Percentiles rank a stretch among this genome's conserved stretches.
Conservation (phyloP, 2,113 vertebrate species). For the Scopus umbretta region DNA sequence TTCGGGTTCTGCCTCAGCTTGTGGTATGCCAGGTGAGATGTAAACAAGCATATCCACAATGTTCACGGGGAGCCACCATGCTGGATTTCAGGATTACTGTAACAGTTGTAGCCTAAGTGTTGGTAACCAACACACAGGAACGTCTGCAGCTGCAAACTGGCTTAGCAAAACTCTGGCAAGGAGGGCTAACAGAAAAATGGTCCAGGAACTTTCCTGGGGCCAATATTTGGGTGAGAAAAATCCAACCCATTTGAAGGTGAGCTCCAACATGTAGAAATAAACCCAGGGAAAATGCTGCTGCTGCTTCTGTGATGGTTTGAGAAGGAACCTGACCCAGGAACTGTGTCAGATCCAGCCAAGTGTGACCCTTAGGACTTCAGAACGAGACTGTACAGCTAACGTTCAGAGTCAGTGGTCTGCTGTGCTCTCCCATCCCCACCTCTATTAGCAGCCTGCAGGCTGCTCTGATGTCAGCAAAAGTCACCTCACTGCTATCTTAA, state of each 20-base stretch:
- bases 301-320: neutral
- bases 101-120: neutral
- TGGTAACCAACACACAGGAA: neutral
- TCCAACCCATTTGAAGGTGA: neutral
- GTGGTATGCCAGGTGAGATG: neutral
- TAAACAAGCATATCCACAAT: fast-evolving
- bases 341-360: neutral
- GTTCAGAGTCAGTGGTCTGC: neutral
- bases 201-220: neutral
- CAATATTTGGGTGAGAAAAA: neutral
- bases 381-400: neutral
- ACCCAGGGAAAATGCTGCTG: neutral
- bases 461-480: neutral
- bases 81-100: neutral
- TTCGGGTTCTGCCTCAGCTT: neutral
- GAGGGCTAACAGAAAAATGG: neutral
- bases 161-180: neutral
- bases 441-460: neutral
- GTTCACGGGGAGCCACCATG: neutral
- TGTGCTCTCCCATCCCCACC: neutral
- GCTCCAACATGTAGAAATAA: neutral
- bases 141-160: neutral
- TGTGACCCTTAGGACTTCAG: neutral
- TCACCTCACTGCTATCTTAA: neutral
- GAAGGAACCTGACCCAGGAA: neutral